Conservation (phyloP, 2,888 invertebrate species). For the Monoplex corrugatus region DNA sequence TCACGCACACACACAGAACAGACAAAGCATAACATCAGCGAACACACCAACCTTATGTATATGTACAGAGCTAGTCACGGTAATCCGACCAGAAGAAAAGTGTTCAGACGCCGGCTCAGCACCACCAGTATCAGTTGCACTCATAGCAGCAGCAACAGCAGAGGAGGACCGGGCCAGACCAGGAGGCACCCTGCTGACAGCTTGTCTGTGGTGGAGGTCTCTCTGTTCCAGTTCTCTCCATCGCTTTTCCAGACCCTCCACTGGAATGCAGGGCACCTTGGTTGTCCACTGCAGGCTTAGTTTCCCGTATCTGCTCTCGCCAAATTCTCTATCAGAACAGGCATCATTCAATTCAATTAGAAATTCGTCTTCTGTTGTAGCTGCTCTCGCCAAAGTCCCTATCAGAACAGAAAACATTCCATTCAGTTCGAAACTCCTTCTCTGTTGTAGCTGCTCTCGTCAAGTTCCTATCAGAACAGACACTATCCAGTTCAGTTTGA, state of each 20-base stretch:
- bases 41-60: too few species aligned
- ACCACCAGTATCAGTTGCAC: background rate
- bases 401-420: too few species aligned
- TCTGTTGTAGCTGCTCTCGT: too few species aligned
- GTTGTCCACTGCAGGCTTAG: slow-evolving; percentile 9
- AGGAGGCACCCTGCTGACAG: slow-evolving; percentile 5
- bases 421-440: too few species aligned
- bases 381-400: too few species aligned
- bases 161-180: background rate
- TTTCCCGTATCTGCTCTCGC: slow-evolving; percentile 23
- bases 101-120: too few species aligned
- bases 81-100: too few species aligned
- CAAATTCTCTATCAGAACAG: background rate
- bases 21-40: background rate
- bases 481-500: too few species aligned
- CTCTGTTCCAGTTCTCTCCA: background rate
- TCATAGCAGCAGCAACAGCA: background rate
- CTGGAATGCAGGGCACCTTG: background rate
- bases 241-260: background rate
- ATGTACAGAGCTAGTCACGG: too few species aligned
- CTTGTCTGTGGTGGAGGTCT: background rate
- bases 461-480: too few species aligned
- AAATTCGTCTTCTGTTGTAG: too few species aligned
- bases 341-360: too few species aligned
- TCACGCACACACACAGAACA: background rate